Conservation (phyloP, 2,113 vertebrate species). For the Plecotus auritus region DNA sequence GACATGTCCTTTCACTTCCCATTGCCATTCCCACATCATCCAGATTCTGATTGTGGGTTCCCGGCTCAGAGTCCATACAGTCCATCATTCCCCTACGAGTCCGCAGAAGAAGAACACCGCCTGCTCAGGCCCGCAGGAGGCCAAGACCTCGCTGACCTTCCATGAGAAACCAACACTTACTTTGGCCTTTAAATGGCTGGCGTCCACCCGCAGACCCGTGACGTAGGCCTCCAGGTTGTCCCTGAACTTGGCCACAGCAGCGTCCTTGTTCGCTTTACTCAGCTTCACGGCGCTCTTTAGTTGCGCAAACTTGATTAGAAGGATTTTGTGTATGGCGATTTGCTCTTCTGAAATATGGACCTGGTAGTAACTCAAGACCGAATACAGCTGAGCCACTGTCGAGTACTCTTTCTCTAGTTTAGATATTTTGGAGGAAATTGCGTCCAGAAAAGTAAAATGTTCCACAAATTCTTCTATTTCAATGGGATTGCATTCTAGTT, state of each 20-base stretch:
- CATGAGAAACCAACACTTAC: slow-evolving; percentile 65
- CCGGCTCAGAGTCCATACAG: not conserved
- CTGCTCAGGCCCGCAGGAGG: not conserved
- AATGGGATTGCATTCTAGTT: slow-evolving; percentile 59
- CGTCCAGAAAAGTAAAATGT: slow-evolving; percentile 71
- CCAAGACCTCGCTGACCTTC: not conserved
- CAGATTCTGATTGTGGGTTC: not conserved
- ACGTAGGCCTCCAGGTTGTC: slow-evolving; percentile 70
- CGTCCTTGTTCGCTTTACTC: slow-evolving; percentile 61
- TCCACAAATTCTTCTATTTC: slow-evolving; percentile 76
- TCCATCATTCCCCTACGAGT: not conserved
- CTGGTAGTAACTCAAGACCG: slow-evolving; percentile 65
- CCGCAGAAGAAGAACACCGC: not conserved
- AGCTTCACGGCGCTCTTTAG: slow-evolving; percentile 73
- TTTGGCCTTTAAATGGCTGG: slow-evolving; percentile 74
- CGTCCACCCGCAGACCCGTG: slow-evolving; percentile 61
- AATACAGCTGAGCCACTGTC: slow-evolving; percentile 65
- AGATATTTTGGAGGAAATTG: slow-evolving; percentile 60
- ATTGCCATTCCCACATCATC: not conserved
- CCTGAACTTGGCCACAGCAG: slow-evolving; percentile 68
- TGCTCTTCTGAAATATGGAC: slow-evolving; percentile 73
- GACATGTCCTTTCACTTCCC: not conserved
- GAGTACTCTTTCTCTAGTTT: slow-evolving; percentile 66
- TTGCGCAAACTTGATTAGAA: slow-evolving; percentile 68
- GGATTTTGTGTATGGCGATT: slow-evolving; percentile 64